Evolutionary conservation across 2,797 vertebrate species (phyloP).

Genomic region (Melanotaenia trifasciata): DNA sequence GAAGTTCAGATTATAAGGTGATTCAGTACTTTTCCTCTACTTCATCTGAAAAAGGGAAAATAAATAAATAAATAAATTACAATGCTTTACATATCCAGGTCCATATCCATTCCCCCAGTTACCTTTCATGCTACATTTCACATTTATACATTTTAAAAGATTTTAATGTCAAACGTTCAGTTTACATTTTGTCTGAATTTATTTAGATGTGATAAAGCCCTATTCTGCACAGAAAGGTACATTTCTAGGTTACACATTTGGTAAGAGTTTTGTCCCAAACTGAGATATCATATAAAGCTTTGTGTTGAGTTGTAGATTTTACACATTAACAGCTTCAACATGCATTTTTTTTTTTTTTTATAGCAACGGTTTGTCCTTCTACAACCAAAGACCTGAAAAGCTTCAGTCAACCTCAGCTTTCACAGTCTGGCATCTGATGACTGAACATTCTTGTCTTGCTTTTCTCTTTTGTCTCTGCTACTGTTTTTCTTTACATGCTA

Average conservation of each 20-base stretch:
- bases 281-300: conserved; percentile 18
- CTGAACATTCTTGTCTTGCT: conserved; percentile 65
- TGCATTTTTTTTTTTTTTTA: neutral
- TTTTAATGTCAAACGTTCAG: conserved; percentile 6
- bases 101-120: conserved; percentile 3
- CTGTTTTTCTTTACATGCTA: conserved; percentile 8
- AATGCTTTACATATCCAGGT: too few relatives aligned
- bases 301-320: conserved; percentile 43
- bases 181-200: neutral
- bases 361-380: conserved; percentile 25
- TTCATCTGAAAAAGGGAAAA: too few relatives aligned
- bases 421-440: conserved; percentile 63
- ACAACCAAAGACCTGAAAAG: conserved; percentile 35
- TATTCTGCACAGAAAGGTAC: neutral
- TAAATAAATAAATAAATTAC: too few relatives aligned
- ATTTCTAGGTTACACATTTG: neutral
- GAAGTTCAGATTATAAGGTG: too few relatives aligned
- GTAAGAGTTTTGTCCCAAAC: conserved; percentile 5
- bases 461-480: conserved; percentile 27
- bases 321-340: conserved; percentile 53
- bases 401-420: conserved; percentile 55
- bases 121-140: conserved; percentile 13
- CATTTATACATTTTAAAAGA: conserved; percentile 20
- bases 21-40: neutral
- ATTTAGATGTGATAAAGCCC: neutral